Base-by-base conservation (phyloP, 1,140 invertebrate genomes). In the Acromyrmex charruanus region DNA sequence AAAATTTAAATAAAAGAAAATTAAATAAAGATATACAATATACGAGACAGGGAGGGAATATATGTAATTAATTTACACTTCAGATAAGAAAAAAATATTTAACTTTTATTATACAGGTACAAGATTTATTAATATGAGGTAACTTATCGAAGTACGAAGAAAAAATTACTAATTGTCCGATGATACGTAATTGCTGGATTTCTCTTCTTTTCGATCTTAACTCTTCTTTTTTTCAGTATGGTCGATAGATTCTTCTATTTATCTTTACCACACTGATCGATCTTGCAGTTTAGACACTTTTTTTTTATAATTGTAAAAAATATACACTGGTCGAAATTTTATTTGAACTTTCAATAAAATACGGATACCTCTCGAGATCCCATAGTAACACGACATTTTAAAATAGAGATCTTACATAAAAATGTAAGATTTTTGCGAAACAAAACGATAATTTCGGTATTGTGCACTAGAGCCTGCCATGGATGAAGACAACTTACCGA, bases 401-500 rank as follows among this genome's bases (percentile, higher is more conserved):
- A 87, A 88, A 72, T 39, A 58, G 55, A 59, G 18, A 51, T 51
- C 61, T 86, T 90, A 71, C 35, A 21, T 80, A 59, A 85, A 44
- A 82, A 89, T 81, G 44, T 69, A 91, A 51, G 12, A 75, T 55
- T 31, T 74, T 91, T 91, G 71, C n/a, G 81, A 79, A 77, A 87
- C 79, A 89, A 69, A 87, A 87, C 44, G 12, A 59, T 59, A 69
- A 90, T 72, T 87, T 82, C 25, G 87, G 88, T 25, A 89, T 88
- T 92, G 86, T 92, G 90, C 87, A 93, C 86, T 87, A 81, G 35
- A 51, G 90, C 77, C 82, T 85, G 85, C 77, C 81, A 66, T 85
- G 91, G 91, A 89, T 93, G 92, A 92, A 93, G 93, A 92, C 86
- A 93, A 94, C 94, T 94, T 94, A 94, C 94, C 94, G 21, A 94